A percentile compares a stretch with the other conserved stretches of the same genome.
phyloP scores from a whole-genome alignment of 2,888 invertebrate species.

The Oxyteleia sp. region DNA sequence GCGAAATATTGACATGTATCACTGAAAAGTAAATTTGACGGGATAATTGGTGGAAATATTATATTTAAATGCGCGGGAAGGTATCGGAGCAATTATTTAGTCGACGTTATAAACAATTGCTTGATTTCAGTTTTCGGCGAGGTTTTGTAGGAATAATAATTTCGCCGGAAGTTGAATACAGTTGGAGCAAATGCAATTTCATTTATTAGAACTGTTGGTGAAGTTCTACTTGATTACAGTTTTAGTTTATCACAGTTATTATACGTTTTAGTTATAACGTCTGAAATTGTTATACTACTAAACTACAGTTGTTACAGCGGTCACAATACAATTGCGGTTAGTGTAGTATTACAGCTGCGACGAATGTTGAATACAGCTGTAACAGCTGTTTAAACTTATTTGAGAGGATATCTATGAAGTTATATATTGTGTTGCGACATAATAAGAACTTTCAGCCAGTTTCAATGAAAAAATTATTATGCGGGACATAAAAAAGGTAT shows the following conservation, averaged over 20 bases:
- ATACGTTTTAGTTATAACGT: slow-evolving; percentile 15
- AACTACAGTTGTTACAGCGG: slow-evolving; percentile 13
- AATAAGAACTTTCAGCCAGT: too few species aligned
- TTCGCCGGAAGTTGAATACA: slow-evolving; percentile 1
- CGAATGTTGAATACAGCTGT: neutral
- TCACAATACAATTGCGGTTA: slow-evolving; percentile 22
- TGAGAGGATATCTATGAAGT: neutral
- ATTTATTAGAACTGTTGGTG: slow-evolving; percentile 24
- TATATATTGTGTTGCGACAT: too few species aligned
- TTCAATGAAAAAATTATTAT: too few species aligned
- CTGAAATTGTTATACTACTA: slow-evolving; percentile 17
- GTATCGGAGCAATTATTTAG: too few species aligned
- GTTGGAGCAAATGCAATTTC: slow-evolving; percentile 21
- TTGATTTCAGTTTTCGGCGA: neutral
- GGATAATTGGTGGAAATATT: too few species aligned
- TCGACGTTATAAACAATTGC: slow-evolving; percentile 9
- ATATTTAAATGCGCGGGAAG: neutral
- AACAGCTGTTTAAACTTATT: neutral
- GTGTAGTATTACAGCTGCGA: slow-evolving; percentile 13
- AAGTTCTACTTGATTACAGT: slow-evolving; percentile 30
- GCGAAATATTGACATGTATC: neutral
- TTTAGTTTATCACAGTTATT: slow-evolving; percentile 28
- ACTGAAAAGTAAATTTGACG: neutral
- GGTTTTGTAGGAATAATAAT: neutral
- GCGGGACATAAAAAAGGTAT: too few species aligned